A percentile compares a stretch with the other conserved stretches of the same genome.
Conservation (phyloP, 2,888 invertebrate species). For the Glyphotaelius pellucidus region DNA sequence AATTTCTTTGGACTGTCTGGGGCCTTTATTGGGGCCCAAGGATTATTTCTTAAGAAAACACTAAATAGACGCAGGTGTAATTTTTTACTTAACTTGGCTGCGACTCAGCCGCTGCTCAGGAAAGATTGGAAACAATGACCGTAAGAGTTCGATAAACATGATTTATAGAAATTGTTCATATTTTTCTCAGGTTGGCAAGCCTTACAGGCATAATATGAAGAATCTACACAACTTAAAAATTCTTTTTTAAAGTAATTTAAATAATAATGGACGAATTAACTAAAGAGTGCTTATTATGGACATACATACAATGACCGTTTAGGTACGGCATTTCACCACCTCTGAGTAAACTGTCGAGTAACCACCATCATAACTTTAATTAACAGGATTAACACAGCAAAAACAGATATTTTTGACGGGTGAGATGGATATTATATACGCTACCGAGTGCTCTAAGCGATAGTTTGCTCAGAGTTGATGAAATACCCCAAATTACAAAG, state of each 20-base stretch:
- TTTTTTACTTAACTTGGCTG: background rate
- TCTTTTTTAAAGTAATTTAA: background rate
- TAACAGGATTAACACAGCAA: too few species aligned
- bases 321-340: too few species aligned
- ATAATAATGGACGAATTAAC: background rate
- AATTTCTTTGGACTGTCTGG: too few species aligned
- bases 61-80: background rate
- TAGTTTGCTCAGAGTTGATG: background rate
- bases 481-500: background rate
- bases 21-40: too few species aligned
- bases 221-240: background rate
- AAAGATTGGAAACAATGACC: background rate
- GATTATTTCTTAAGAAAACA: too few species aligned
- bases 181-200: background rate
- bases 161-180: background rate
- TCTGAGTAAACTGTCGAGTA: too few species aligned
- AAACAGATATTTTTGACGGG: too few species aligned
- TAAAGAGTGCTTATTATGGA: background rate
- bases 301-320: background rate
- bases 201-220: constrained; percentile 4
- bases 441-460: too few species aligned
- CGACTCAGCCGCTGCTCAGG: background rate
- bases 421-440: too few species aligned
- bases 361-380: too few species aligned
- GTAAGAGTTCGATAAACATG: background rate